Evolutionary conservation across 2,888 invertebrate species (phyloP).

Genomic region (Lamellibrachia columna): DNA sequence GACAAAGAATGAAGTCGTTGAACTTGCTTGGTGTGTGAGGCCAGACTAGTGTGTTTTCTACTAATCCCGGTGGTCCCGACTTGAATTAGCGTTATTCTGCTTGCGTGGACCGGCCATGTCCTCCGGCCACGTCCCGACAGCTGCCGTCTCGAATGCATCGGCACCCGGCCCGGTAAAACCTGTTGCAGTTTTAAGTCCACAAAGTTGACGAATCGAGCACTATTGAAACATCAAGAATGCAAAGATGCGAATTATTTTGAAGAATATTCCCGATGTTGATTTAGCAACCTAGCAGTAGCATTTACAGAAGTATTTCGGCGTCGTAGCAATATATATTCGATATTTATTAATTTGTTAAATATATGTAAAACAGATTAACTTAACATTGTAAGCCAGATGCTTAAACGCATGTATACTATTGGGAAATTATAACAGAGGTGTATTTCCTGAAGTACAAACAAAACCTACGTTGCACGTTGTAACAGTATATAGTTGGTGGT

Average conservation of each 20-base stretch:
- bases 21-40: neutral
- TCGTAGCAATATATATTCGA: neutral
- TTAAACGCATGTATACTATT: neutral
- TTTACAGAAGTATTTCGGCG: neutral
- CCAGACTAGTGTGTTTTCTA: neutral
- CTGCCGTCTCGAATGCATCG: neutral
- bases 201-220: neutral
- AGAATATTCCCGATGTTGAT: neutral
- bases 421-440: neutral
- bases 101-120: neutral
- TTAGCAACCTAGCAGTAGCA: neutral
- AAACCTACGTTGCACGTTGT: too few species aligned
- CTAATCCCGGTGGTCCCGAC: neutral
- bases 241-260: neutral
- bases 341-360: neutral
- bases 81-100: neutral
- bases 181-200: neutral
- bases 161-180: neutral
- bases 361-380: neutral
- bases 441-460: too few species aligned
- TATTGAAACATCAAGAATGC: neutral
- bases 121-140: neutral
- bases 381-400: neutral
- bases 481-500: too few species aligned
- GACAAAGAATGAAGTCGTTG: neutral